Base-by-base conservation (phyloP, 2,113 vertebrate genomes). In the Onychostruthus taczanowskii region DNA sequence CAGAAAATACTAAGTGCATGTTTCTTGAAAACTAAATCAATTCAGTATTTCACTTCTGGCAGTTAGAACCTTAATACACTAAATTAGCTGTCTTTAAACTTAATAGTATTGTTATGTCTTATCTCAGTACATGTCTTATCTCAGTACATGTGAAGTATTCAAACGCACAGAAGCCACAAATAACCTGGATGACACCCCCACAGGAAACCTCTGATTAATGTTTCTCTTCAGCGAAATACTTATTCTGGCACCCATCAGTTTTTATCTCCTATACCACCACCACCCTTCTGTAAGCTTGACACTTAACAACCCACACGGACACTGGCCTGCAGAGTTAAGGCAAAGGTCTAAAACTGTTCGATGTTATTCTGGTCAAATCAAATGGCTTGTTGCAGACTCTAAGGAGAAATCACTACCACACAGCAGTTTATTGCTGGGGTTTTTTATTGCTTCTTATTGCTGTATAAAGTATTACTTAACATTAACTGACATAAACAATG, bases 401-500 rank as follows among this genome's bases (percentile, higher is more conserved):
- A 24, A 97, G 90, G 94, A 96, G 97, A 97, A 97, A 94, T 96
- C 89, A 97, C 80, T 95, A 88, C 94, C 75, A 97, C 62, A 55
- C 43, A 96, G 73, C 66, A 80, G 76, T 93, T 96, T 93, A 89
- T 94, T 93, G 95, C 91, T 95, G 68, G 68, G 80, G 11, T 18
- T 95, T 97, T 96, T 89, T 41, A 96, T 96, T 95, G 96, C 63
- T 94, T 94, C 89, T 94, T 96, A 94, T 88, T 94, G 68, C 52
- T 72, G 62, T 78, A 88, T 49, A 84, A 97, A 96, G 52, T 97
- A 94, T 97, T 95, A 94, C 86, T 92, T 96, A 96, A 96, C 96
- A 92, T 92, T 96, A 97, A 97, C 82, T 94, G 75, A 72, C 87
- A 55, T 33, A 96, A 97, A 97, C 90, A 97, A 97, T 87, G 86